Conservation (phyloP, 2,888 invertebrate genomes). For the Ethmia dodecea region DNA sequence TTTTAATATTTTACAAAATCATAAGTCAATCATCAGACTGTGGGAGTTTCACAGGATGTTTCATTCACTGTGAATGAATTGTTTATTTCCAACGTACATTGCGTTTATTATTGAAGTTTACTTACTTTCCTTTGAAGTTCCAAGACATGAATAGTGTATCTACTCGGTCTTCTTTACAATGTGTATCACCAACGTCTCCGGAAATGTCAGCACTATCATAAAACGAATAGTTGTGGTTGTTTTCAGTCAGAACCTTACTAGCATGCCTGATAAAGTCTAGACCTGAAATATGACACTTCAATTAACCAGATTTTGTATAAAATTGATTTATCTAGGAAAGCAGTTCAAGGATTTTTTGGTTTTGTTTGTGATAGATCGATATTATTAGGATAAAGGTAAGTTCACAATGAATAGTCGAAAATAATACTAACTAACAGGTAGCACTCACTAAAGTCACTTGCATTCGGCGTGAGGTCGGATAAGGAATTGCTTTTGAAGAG, state of each 20-base stretch:
- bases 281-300: too few relatives aligned
- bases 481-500: slow-evolving; percentile 52
- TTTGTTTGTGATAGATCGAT: too few relatives aligned
- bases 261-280: slow-evolving; percentile 44
- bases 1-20: too few relatives aligned
- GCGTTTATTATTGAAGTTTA: not conserved
- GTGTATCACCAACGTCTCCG: slow-evolving; percentile 43
- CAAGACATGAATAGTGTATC: slow-evolving; percentile 52
- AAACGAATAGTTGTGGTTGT: slow-evolving; percentile 22
- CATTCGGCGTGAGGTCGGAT: slow-evolving; percentile 47
- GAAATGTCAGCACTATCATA: slow-evolving; percentile 42
- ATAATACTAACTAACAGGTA: slow-evolving; percentile 34
- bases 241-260: slow-evolving; percentile 25
- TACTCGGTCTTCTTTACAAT: slow-evolving; percentile 27
- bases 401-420: slow-evolving; percentile 1
- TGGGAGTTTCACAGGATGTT: too few relatives aligned
- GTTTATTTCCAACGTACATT: too few relatives aligned
- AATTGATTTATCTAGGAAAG: too few relatives aligned
- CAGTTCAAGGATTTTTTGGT: too few relatives aligned
- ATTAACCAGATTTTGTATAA: too few relatives aligned
- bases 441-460: slow-evolving; percentile 61
- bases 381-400: slow-evolving; percentile 3
- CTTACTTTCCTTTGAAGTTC: slow-evolving; percentile 58
- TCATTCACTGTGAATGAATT: too few relatives aligned
- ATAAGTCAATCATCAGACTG: too few relatives aligned